phyloP scores from a whole-genome alignment of 2,113 vertebrate genomes.

The Callopanchax toddi region DNA sequence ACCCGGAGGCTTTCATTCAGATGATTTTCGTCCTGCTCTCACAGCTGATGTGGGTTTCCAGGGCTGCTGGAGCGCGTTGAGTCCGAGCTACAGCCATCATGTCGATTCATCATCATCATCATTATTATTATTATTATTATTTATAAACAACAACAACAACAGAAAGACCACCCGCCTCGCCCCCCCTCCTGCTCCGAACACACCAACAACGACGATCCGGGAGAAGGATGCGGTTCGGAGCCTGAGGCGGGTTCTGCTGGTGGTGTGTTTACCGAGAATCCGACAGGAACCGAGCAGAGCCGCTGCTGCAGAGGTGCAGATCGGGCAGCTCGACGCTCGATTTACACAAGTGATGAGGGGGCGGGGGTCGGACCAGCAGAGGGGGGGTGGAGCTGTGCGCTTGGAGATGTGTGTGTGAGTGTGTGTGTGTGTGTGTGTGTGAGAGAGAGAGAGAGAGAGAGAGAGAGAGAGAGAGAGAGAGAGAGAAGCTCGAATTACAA shows the following conservation, averaged over 20 bases:
- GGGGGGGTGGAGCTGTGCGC: neutral
- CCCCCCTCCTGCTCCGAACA: constrained; percentile 13
- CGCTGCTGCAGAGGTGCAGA: constrained; percentile 41
- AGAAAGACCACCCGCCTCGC: constrained; percentile 35
- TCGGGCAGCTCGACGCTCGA: constrained; percentile 63
- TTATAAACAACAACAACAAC: constrained; percentile 2
- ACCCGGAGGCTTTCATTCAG: constrained; percentile 73
- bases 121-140: neutral
- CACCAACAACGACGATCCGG: neutral
- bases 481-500: constrained; percentile 55
- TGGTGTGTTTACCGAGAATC: constrained; percentile 29
- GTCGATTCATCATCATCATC: constrained; percentile 39
- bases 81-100: constrained; percentile 42
- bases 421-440: neutral
- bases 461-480: neutral
- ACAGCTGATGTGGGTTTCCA: constrained; percentile 48
- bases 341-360: constrained; percentile 31
- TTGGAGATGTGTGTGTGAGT: too few species aligned
- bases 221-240: neutral
- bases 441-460: neutral
- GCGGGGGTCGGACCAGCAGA: neutral
- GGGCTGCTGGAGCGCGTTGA: constrained; percentile 30
- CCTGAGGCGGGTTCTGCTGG: neutral
- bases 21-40: constrained; percentile 44
- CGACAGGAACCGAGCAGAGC: constrained; percentile 41